A percentile compares a stretch with the other conserved stretches of the same genome.
phyloP scores from a whole-genome alignment of 1,140 invertebrate species.

The Pogonomyrmex barbatus region DNA sequence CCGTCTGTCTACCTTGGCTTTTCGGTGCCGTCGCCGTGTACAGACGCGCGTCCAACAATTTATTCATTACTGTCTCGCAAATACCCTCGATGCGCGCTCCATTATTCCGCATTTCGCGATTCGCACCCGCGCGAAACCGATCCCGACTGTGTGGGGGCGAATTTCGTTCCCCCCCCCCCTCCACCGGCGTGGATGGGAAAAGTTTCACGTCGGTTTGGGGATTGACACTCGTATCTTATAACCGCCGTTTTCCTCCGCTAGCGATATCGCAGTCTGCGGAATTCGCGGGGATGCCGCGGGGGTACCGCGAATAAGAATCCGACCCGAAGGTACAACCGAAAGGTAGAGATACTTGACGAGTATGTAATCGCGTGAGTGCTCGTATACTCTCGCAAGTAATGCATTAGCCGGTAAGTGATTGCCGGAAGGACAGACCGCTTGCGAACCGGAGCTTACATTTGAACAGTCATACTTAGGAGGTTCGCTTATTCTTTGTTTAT shows the following conservation, averaged over 20 bases:
- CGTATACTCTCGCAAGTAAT: constrained; percentile 61
- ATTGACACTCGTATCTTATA: background rate
- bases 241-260: background rate
- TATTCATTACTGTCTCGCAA: constrained; percentile 85
- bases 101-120: constrained; percentile 86
- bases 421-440: constrained; percentile 50
- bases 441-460: constrained; percentile 43
- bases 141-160: background rate
- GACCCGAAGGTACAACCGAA: constrained; percentile 32
- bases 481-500: constrained; percentile 13
- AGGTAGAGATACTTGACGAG: constrained; percentile 56
- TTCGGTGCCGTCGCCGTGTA: constrained; percentile 84
- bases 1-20: constrained; percentile 73
- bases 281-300: constrained; percentile 7
- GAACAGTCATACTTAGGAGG: constrained; percentile 51
- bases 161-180: background rate
- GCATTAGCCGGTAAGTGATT: constrained; percentile 60
- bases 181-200: background rate
- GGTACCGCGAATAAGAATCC: constrained; percentile 51
- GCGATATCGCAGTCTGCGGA: background rate
- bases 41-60: constrained; percentile 84
- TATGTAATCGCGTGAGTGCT: constrained; percentile 64
- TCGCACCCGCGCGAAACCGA: constrained; percentile 40
- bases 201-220: constrained; percentile 3
- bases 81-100: constrained; percentile 76